Conservation (phyloP, 2,888 invertebrate genomes). For the Cosmorhoe ocellata region DNA sequence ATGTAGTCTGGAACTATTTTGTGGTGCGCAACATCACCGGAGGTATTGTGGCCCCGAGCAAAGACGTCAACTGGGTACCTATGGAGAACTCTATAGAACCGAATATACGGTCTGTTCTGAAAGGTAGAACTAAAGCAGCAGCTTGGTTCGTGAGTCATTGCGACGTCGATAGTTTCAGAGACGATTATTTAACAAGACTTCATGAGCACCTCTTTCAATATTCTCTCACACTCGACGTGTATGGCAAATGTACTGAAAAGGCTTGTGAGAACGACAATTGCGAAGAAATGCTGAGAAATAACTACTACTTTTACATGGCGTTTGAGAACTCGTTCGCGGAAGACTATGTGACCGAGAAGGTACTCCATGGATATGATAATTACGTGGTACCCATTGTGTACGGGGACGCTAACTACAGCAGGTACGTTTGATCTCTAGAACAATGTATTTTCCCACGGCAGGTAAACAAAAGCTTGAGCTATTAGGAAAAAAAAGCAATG, state of each 20-base stretch:
- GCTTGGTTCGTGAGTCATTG: slow-evolving; percentile 59
- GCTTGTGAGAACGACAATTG: slow-evolving; percentile 44
- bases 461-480: slow-evolving; percentile 1
- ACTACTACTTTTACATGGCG: slow-evolving; percentile 63
- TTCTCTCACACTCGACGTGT: slow-evolving; percentile 53
- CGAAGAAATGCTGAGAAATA: slow-evolving; percentile 42
- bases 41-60: slow-evolving; percentile 49
- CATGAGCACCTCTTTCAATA: slow-evolving; percentile 55
- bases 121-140: slow-evolving; percentile 50
- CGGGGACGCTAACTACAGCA: slow-evolving; percentile 84
- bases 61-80: slow-evolving; percentile 39
- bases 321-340: slow-evolving; percentile 59
- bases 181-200: slow-evolving; percentile 49
- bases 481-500: slow-evolving; percentile 1
- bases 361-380: slow-evolving; percentile 73
- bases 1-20: slow-evolving; percentile 56
- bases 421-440: slow-evolving; percentile 37
- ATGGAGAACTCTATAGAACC: slow-evolving; percentile 31
- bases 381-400: slow-evolving; percentile 86
- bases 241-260: slow-evolving; percentile 44
- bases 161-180: slow-evolving; percentile 41
- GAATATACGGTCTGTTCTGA: slow-evolving; percentile 41
- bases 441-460: slow-evolving; percentile 29
- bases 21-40: slow-evolving; percentile 45
- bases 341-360: slow-evolving; percentile 63